These are phyloP conservation scores for Oryzaephilus surinamensis DNA, from an alignment of 1,140 invertebrate genomes.

Conservation along the genomic window DNA sequence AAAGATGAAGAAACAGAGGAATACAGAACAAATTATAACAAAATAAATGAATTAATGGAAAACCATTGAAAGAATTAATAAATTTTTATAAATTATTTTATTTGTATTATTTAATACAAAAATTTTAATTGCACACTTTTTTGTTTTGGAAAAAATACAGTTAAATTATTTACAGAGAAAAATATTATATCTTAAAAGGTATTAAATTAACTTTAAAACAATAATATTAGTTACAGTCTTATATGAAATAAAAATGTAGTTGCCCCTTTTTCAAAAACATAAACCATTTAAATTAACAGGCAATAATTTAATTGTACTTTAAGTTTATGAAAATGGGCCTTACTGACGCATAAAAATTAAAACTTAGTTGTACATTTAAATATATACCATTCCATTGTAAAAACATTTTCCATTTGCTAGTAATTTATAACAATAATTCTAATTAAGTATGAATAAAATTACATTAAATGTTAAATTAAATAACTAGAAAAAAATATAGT, in stretches of 20 bases:
- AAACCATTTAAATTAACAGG: constrained; percentile 10
- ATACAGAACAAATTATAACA: not conserved
- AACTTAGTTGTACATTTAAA: no score
- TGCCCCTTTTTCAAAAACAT: constrained; percentile 1
- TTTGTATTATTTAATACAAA: constrained; percentile 20
- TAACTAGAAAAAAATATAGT: no score
- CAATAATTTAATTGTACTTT: constrained; percentile 4
- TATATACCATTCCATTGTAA: no score
- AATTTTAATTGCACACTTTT: constrained; percentile 19
- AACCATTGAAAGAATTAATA: constrained; percentile 3
- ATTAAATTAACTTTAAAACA: no score
- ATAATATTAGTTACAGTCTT: constrained; percentile 8
- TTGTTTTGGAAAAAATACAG: constrained; percentile 15
- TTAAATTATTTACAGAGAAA: constrained; percentile 13
- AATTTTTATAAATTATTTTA: constrained; percentile 12
- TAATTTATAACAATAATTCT: no score
- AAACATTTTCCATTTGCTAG: no score
- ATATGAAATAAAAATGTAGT: constrained; percentile 8
- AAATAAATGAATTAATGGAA: not conserved
- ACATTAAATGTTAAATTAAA: no score
- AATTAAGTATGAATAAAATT: no score
- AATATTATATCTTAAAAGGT: no score
- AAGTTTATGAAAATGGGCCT: no score
- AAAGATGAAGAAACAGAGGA: not conserved
- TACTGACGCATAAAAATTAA: no score